Base-by-base conservation (phyloP, 1,140 invertebrate genomes). In the Psix sp. region DNA sequence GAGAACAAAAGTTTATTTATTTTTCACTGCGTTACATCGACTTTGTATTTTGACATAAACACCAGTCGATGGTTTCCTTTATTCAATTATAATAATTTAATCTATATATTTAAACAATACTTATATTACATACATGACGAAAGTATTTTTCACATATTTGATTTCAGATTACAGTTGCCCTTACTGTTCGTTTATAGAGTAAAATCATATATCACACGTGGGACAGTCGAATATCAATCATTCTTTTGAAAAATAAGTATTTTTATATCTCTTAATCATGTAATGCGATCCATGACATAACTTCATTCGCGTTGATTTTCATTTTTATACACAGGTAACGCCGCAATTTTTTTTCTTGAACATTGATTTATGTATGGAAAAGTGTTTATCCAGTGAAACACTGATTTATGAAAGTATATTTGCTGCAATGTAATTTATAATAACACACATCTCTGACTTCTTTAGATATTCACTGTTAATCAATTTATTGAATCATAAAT, bases 151-250 rank as follows among this genome's bases (percentile, higher is more conserved):
- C 6, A 75, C 66, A 70, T 43, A 56, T 51, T 74, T 68, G 52
- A 40, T 16, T 45, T 46, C 18, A 45, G 39, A n/a, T n/a, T 60
- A 60, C 42, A 60, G 40, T 66, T 49, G 48, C 35, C 48, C 39
- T 43, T 16, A 36, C 67, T 46, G 35, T 68, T 60, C 38, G 11
- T 59, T 16, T 49, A 59, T 65, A 20, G 56, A 71, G 49, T 67
- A 49, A 51, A 56, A 79, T 80, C 75, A 29, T 24, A 76, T 85
- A 77, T 82, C 81, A 86, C 84, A 85, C 79, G 82, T 83, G 82
- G 66, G 80, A 85, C 80, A 83, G 73, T 62, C 70, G 67, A 79
- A 74, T 78, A 74, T 77, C 67, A 72, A 59, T 82, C 76, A 80
- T 71, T 76, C 76, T 75, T 75, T 71, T 57, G 65, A 74, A 77